Base-by-base conservation (phyloP, 2,113 vertebrate genomes). In the Mirounga angustirostris region DNA sequence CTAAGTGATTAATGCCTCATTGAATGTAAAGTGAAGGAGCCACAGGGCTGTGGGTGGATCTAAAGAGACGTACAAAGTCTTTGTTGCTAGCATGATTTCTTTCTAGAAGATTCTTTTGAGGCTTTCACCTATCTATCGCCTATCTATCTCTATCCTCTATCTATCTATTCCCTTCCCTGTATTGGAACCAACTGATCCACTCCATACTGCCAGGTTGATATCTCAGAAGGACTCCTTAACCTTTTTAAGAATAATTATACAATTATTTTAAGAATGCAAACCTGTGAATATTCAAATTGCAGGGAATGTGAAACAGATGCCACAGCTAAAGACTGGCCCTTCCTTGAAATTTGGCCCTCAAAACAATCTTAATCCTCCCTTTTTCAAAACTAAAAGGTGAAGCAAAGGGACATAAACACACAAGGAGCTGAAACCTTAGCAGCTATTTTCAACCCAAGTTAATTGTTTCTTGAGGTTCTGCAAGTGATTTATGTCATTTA, bases 391-490 rank as follows among this genome's bases (percentile, higher is more conserved):
- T 36, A 54, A 92, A 97, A 95, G 28, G 43, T 76, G 58, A 84
- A 95, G 79, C 24, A 4, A 85, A 93, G 59, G n/a, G 80, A 92
- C 36, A 22, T 43, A 93, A 97, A 50, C 69, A 94, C 4, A 0
- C 61, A 74, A 89, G 63, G 91, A 96, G 82, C 67, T 79, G 36
- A 96, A 96, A 95, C 58, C 89, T 95, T 86, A 88, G 40, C 74
- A 69, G 71, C 67, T 95, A 93, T 91, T 93, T 97, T 96, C 96
- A 95, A 93, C 36, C 43, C 2, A 1, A 94, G 69, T 91, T 95
- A 90, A 95, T 78, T 97, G 89, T 92, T 96, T 86, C 86, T 95
- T 61, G 58, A 84, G 65, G 73, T 92, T 96, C 93, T 97, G 89
- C 63, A 90, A 94, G 80, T 93, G 95, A 97, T 87, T 93, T 94